Evolutionary conservation across 53 echinoderm and acorn worm species (phyloP).

Genomic region (Temnopleurus reevesii): DNA sequence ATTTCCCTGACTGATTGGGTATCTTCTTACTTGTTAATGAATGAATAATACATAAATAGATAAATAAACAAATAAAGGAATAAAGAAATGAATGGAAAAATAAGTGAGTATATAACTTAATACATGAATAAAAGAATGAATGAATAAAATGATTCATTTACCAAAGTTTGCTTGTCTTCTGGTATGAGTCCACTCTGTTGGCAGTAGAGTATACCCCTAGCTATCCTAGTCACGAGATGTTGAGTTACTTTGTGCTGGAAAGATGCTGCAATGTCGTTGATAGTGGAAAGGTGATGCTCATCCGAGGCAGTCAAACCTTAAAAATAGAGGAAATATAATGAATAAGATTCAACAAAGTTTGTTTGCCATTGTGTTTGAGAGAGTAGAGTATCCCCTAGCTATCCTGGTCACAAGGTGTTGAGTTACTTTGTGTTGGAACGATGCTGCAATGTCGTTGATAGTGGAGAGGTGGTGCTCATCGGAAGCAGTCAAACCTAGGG

Average conservation of each 20-base stretch:
- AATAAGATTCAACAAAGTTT: conserved; percentile 67
- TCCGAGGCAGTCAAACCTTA: conserved; percentile 58
- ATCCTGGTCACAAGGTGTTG: conserved; percentile 81
- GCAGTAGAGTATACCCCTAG: conserved; percentile 81
- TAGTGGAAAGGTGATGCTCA: conserved; percentile 51
- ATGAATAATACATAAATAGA: too few species aligned
- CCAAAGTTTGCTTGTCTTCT: conserved; percentile 70
- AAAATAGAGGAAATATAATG: not conserved
- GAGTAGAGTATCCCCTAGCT: conserved; percentile 62
- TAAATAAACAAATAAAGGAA: not conserved
- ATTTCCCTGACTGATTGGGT: too few species aligned
- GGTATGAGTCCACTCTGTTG: conserved; percentile 64
- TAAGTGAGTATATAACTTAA: not conserved
- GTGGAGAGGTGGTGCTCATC: conserved; percentile 49
- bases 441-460: conserved; percentile 77
- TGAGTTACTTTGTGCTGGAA: conserved; percentile 90
- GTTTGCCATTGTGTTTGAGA: conserved; percentile 62
- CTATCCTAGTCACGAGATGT: conserved; percentile 77
- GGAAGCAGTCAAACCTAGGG: not conserved
- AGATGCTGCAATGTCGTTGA: conserved; percentile 81
- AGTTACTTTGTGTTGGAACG: conserved; percentile 82
- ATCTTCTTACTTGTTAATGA: too few species aligned
- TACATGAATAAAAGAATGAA: not conserved
- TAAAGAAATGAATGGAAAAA: not conserved
- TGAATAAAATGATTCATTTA: conserved; percentile 38